Evolutionary conservation across 2,888 invertebrate species (phyloP), one percentile per base, ranked within the genome.

Genomic region (Drosophila crucigera): DNA sequence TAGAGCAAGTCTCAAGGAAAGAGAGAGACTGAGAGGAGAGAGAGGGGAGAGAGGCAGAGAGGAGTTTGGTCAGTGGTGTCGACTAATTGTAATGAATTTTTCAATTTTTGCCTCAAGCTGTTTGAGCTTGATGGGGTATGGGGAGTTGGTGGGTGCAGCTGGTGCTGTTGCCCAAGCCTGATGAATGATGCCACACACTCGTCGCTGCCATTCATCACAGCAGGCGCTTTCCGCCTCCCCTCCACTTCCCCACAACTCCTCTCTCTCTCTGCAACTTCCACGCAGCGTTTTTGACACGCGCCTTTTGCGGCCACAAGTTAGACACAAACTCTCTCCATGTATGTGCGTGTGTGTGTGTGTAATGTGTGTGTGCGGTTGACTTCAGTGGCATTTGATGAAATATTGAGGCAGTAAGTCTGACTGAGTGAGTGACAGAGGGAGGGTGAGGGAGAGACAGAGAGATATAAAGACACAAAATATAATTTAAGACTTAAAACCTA

Each of bases 61-160:
- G 61, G 28, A 54, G 68, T 28, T 59, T 59, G 78, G 70, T 73
- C 86, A 70, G 53, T 69, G 71, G 79, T 76, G 74, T 76, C 84
- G 78, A 87, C 85, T 84, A 89, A 86, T 86, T 86, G 89, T 89
- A 87, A 86, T 89, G 84, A 80, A 89, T 86, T 86, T 86, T 89
- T 86, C 85, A 86, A 87, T 84, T 89, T 76, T 73, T 54, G 68
- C 66, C 67, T 41, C 37, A 59, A 49, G 53, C 68, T 58, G 28
- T 37, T 54, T 56, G 54, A 25, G 54, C 19, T 16, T 10, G 16
- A 0, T 19, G 28, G 14, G n/a, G 11, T 16, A 9, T 7, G 33
- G 53, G 2, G 11, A 3, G 49, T 9, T 9, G 19, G 19, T 14
- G 19, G 37, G 22, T 11, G 25, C n/a, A n/a, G 25, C 10, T 37